Conservation (phyloP, 2,113 vertebrate genomes). For the Cyprinodon brontotheroides region DNA sequence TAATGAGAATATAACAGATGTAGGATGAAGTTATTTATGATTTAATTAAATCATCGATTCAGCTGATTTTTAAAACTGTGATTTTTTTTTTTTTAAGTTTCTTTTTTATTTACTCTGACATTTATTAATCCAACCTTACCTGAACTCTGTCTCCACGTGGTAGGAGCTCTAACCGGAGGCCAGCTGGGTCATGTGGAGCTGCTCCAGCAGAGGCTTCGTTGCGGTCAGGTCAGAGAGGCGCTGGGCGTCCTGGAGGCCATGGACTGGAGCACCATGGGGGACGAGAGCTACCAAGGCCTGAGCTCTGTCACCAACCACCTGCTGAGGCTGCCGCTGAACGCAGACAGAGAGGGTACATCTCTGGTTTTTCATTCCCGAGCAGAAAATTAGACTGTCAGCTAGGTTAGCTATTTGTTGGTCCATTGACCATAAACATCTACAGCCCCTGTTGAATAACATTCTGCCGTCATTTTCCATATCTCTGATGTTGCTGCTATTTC, state of each 20-base stretch:
- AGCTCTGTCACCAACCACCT: constrained; percentile 89
- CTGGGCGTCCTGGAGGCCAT: constrained; percentile 88
- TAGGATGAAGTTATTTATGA: no score
- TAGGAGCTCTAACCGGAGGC: constrained; percentile 85
- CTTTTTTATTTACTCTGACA: no score
- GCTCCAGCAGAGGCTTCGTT: constrained; percentile 86
- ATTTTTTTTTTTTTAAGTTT: no score
- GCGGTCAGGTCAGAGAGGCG: constrained; percentile 83
- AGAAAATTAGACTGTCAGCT: background rate
- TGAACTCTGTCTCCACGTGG: background rate
- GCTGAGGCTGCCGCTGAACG: constrained; percentile 87
- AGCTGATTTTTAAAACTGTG: no score
- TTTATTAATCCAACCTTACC: no score
- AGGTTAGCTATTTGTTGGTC: background rate
- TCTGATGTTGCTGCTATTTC: no score
- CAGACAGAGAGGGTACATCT: constrained; percentile 79
- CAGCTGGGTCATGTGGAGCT: constrained; percentile 84
- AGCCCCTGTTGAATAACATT: background rate
- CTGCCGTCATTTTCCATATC: no score
- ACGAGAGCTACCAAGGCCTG: constrained; percentile 84
- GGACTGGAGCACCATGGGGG: constrained; percentile 90
- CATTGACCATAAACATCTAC: background rate
- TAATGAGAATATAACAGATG: no score
- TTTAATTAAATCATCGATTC: no score
- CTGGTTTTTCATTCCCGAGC: background rate